Base-by-base conservation (phyloP, 1,140 invertebrate species). In the Drosophila repleta region DNA sequence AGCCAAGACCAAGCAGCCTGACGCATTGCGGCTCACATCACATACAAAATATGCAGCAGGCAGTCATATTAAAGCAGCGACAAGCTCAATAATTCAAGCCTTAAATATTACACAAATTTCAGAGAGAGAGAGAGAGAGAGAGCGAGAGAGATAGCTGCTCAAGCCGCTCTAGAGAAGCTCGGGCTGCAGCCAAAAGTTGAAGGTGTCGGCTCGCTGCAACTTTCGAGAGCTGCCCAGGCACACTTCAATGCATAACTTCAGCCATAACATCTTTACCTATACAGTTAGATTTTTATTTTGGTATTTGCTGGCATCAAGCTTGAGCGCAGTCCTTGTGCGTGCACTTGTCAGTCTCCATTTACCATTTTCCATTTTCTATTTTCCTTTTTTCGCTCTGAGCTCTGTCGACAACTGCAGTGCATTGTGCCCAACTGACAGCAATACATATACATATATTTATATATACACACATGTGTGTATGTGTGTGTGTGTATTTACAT, bases 401-500 rank as follows among this genome's bases (percentile, higher is more conserved):
- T 56, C 17, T 41, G 41, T 43, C 56, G 56, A 21, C 58, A 58
- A 83, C 62, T 74, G 78, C 79, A 82, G 64, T 57, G 46, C 61
- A 60, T 49, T 71, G 49, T 67, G 65, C 61, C 68, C 65, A 39
- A 72, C 29, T 79, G 57, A 74, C 37, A 58, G 56, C 7, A n/a
- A 15, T n/a, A 24, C 21, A 15, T 17, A 13, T 17, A 18, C 26
- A 29, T 6, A 29, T 7, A 10, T 1, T 8, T 8, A 29, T 8
- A 29, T 8, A 29, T 8, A 29, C 29, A 29, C 29, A 17, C 15
- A 29, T 72, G 43, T 66, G 49, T 37, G 49, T 69, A 46, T 56
- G 58, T 58, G 48, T 57, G 55, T 17, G 26, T 46, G 53, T 66
- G 63, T 81, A 87, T 87, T 81, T 85, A 77, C 66, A 77, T 75